phyloP scores from a whole-genome alignment of 2,113 vertebrate genomes.

The Dryoscopus gambensis region DNA sequence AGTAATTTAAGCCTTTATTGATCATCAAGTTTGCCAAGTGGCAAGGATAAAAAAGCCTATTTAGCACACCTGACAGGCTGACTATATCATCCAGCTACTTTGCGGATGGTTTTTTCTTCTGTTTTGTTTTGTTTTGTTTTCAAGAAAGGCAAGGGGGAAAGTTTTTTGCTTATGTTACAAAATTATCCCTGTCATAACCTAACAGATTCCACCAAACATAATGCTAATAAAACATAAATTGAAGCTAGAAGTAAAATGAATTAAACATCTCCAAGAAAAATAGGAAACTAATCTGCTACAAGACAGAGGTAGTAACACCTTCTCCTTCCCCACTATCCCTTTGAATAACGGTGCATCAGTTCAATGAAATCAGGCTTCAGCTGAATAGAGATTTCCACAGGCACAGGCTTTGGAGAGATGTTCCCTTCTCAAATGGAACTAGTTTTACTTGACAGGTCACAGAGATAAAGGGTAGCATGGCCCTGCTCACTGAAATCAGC shows the following conservation, averaged over 20 bases:
- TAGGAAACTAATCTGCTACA: background rate
- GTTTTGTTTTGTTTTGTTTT: background rate
- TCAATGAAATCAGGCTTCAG: background rate
- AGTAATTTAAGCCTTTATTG: background rate
- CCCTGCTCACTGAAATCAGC: background rate
- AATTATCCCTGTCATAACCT: background rate
- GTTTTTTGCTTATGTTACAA: background rate
- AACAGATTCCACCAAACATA: background rate
- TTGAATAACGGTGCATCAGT: background rate
- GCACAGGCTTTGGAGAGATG: background rate
- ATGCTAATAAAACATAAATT: background rate
- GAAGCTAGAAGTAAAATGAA: background rate
- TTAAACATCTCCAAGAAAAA: background rate
- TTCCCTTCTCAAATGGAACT: background rate
- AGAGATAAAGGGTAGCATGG: background rate
- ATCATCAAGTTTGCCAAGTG: background rate
- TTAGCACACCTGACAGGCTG: background rate
- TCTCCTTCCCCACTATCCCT: background rate
- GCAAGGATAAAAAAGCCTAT: background rate
- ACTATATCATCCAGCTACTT: background rate
- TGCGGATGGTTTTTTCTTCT: background rate
- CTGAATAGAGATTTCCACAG: background rate
- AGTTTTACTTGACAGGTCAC: background rate
- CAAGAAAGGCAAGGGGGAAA: fast-evolving
- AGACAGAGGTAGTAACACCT: background rate